These are phyloP conservation scores for Diarsia dahlii DNA, from an alignment of 2,888 invertebrate species.

Conservation along the genomic window DNA sequence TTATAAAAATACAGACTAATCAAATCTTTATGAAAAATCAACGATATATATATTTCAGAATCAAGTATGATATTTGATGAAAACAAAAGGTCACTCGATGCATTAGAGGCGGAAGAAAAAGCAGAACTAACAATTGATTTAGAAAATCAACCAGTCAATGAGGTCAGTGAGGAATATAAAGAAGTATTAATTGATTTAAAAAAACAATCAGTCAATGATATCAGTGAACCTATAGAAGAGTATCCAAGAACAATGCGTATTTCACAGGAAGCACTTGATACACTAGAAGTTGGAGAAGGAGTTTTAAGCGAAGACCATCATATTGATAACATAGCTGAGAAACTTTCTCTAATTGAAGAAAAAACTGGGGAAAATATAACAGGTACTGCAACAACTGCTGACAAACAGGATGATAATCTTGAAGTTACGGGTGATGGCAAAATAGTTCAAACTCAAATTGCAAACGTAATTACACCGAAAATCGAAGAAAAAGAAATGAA, in stretches of 20 bases:
- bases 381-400: background rate
- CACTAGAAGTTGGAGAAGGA: background rate
- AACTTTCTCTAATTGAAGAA: background rate
- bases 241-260: too few species aligned
- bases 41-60: constrained; percentile 15
- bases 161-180: background rate
- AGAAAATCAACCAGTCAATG: background rate
- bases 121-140: background rate
- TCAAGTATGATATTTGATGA: background rate
- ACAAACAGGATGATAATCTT: background rate
- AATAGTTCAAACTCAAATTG: background rate
- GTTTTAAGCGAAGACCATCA: background rate
- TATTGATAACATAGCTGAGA: background rate
- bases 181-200: background rate
- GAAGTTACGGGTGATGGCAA: background rate
- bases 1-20: background rate
- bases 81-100: background rate
- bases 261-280: background rate
- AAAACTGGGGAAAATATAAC: background rate
- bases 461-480: background rate
- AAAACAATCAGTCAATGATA: background rate
- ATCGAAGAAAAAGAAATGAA: background rate
- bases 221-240: background rate
- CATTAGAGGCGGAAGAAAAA: background rate
- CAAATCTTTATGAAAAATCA: background rate